phyloP scores from a whole-genome alignment of 2,888 invertebrate genomes.

The Drosophila ustulata region DNA sequence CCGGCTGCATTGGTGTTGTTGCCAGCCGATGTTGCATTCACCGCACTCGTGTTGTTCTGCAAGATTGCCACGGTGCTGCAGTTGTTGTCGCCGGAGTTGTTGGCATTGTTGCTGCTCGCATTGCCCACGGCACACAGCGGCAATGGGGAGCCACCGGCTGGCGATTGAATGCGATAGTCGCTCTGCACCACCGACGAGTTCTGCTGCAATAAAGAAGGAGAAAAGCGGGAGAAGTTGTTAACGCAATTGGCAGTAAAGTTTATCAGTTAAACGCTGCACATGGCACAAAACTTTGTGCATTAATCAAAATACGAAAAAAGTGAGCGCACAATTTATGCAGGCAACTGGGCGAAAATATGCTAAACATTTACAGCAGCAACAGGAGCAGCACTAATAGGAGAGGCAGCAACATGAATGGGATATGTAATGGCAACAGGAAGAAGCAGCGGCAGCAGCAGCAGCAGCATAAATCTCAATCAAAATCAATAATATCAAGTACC shows the following conservation, averaged over 20 bases:
- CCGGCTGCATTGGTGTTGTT: slow-evolving; percentile 87
- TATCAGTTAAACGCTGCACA: slow-evolving; percentile 54
- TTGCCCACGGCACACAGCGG: slow-evolving; percentile 86
- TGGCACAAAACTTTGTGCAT: slow-evolving; percentile 61
- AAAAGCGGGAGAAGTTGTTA: slow-evolving; percentile 24
- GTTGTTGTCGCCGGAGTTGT: slow-evolving; percentile 78
- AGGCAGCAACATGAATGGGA: slow-evolving; percentile 14
- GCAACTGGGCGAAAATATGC: slow-evolving; percentile 62
- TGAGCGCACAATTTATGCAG: slow-evolving; percentile 12
- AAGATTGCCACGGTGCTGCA: slow-evolving; percentile 85
- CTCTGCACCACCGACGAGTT: slow-evolving; percentile 93
- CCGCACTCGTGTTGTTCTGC: slow-evolving; percentile 84
- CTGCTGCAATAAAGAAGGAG: slow-evolving; percentile 86
- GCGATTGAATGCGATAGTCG: slow-evolving; percentile 88
- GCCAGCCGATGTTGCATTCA: slow-evolving; percentile 68
- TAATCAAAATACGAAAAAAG: slow-evolving; percentile 59
- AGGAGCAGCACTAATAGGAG: slow-evolving; percentile 18
- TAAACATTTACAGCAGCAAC: slow-evolving; percentile 53
- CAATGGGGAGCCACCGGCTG: slow-evolving; percentile 88
- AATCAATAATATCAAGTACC: slow-evolving; percentile 81
- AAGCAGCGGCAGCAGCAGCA: slow-evolving; percentile 27
- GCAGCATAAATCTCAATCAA: slow-evolving; percentile 80
- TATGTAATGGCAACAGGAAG: slow-evolving; percentile 45
- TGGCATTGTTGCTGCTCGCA: slow-evolving; percentile 77
- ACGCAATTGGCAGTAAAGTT: slow-evolving; percentile 39